These are phyloP conservation scores for Myotis yumanensis DNA, from an alignment of 2,113 vertebrate genomes.

Conservation along the genomic window DNA sequence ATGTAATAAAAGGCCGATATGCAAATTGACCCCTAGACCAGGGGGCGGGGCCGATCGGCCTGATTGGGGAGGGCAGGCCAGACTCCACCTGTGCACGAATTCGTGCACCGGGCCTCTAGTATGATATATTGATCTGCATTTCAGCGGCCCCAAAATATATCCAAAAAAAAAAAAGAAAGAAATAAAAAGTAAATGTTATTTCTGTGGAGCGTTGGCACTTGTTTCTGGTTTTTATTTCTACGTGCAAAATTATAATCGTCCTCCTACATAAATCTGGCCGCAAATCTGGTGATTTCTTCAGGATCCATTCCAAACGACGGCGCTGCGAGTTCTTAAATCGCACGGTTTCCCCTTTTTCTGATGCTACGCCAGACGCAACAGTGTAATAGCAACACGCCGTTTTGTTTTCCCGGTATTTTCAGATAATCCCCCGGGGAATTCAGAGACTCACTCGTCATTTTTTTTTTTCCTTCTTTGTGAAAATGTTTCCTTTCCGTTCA, in stretches of 20 bases:
- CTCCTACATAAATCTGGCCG: background rate
- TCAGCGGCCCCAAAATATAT: no score
- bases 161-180: no score
- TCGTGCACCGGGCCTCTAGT: no score
- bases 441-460: constrained; percentile 23
- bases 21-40: no score
- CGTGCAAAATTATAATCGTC: background rate
- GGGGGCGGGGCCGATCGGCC: no score
- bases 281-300: constrained; percentile 8
- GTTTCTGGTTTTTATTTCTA: background rate
- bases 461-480: background rate
- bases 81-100: no score
- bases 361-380: background rate
- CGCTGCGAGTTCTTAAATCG: background rate
- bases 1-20: no score
- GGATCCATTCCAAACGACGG: background rate
- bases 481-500: constrained; percentile 49
- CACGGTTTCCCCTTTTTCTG: background rate
- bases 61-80: no score
- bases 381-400: background rate
- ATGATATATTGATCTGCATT: no score
- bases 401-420: constrained; percentile 5
- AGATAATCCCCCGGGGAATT: constrained; percentile 31
- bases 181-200: no score
- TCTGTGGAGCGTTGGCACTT: background rate